phyloP scores from a whole-genome alignment of 2,113 vertebrate species.

The Ciconia stormi region DNA sequence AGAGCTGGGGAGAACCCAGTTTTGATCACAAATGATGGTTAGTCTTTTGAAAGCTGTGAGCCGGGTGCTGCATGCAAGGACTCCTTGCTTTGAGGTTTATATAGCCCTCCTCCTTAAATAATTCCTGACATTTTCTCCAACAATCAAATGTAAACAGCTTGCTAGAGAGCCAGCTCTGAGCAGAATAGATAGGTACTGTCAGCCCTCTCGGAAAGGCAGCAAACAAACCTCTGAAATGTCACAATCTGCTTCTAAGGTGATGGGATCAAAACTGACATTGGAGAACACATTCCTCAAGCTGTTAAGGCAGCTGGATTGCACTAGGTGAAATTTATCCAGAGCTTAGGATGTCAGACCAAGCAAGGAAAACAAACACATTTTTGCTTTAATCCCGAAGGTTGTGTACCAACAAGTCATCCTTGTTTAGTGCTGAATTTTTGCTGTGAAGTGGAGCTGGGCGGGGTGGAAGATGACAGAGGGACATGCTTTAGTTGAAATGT shows the following conservation, averaged over 20 bases:
- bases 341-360: slow-evolving; percentile 60
- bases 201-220: slow-evolving; percentile 35
- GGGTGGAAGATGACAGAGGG: slow-evolving; percentile 21
- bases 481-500: slow-evolving; percentile 44
- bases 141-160: slow-evolving; percentile 33
- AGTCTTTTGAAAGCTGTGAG: slow-evolving; percentile 54
- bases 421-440: slow-evolving; percentile 26
- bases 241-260: slow-evolving; percentile 64
- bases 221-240: slow-evolving; percentile 68
- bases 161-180: slow-evolving; percentile 27
- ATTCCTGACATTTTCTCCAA: slow-evolving; percentile 54
- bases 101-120: slow-evolving; percentile 45
- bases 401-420: slow-evolving; percentile 52
- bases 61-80: neutral
- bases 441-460: slow-evolving; percentile 26
- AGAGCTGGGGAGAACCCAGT: slow-evolving; percentile 29
- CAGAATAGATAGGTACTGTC: slow-evolving; percentile 59
- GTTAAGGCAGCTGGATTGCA: slow-evolving; percentile 69
- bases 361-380: slow-evolving; percentile 59
- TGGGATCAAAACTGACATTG: slow-evolving; percentile 60
- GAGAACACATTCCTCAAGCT: slow-evolving; percentile 55
- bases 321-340: slow-evolving; percentile 61
- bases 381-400: slow-evolving; percentile 57
- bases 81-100: slow-evolving; percentile 59
- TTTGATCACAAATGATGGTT: slow-evolving; percentile 43